Percentiles rank a stretch among this genome's conserved stretches.
phyloP scores from a whole-genome alignment of 2,888 invertebrate genomes.

The Pristionchus fissidentatus region DNA sequence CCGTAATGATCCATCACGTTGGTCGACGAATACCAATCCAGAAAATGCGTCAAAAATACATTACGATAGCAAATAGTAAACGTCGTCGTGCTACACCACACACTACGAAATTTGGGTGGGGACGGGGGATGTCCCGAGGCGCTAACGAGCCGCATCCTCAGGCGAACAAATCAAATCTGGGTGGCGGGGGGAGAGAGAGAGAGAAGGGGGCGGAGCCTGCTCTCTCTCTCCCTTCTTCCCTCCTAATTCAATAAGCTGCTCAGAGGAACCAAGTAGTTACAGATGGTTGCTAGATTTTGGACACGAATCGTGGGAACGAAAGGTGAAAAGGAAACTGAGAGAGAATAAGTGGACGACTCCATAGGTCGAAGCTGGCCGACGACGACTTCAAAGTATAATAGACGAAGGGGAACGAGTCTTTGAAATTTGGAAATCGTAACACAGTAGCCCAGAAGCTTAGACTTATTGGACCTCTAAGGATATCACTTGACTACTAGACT shows the following conservation, averaged over 20 bases:
- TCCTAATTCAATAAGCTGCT: constrained; percentile 19
- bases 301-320: too few relatives aligned
- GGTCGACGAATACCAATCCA: constrained; percentile 12
- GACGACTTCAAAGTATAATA: too few relatives aligned
- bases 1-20: too few relatives aligned
- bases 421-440: too few relatives aligned
- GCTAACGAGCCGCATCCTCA: constrained; percentile 38
- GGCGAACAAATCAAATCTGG: constrained; percentile 34
- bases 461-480: too few relatives aligned
- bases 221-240: not conserved
- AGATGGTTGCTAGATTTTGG: not conserved
- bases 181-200: not conserved
- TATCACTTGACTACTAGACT: too few relatives aligned
- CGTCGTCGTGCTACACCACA: not conserved
- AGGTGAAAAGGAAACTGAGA: too few relatives aligned
- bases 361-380: too few relatives aligned
- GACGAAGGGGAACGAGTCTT: too few relatives aligned
- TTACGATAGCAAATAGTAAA: not conserved
- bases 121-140: constrained; percentile 5
- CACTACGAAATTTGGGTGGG: constrained; percentile 14
- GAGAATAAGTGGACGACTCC: too few relatives aligned
- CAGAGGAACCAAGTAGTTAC: constrained; percentile 12
- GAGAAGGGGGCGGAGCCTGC: not conserved
- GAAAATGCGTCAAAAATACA: not conserved
- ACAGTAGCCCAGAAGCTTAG: too few relatives aligned